Conservation (phyloP, 2,113 vertebrate species). For the Odocoileus virginianus region DNA sequence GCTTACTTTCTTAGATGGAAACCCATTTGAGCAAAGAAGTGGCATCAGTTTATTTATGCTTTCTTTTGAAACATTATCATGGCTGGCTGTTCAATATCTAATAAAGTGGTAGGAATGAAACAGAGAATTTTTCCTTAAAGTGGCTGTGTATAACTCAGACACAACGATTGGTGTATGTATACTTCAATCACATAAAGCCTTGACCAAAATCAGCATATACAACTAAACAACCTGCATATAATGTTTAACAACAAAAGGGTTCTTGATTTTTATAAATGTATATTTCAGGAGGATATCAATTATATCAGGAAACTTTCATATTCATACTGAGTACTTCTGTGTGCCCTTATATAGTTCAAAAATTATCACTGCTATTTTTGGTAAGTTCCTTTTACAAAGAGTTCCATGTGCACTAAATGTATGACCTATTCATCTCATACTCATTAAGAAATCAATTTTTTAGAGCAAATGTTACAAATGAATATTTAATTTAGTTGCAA, state of each 20-base stretch:
- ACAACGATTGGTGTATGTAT: neutral
- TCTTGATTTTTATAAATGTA: neutral
- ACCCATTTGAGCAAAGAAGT: neutral
- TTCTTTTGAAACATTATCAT: neutral
- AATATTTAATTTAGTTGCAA: slow-evolving; percentile 69
- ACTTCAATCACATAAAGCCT: neutral
- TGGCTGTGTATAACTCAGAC: neutral
- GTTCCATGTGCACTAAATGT: slow-evolving; percentile 1
- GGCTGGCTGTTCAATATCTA: neutral
- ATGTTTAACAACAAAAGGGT: neutral
- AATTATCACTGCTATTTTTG: neutral
- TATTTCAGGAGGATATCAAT: neutral
- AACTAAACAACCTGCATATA: neutral
- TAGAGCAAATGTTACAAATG: slow-evolving; percentile 68
- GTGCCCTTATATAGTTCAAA: neutral
- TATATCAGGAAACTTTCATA: neutral
- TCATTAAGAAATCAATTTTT: slow-evolving; percentile 69
- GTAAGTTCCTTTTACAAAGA: neutral
- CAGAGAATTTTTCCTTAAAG: neutral
- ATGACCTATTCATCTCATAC: slow-evolving; percentile 42
- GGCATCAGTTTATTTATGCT: neutral
- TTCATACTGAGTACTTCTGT: neutral
- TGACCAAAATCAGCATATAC: neutral
- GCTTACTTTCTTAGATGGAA: neutral
- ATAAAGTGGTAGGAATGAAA: neutral